Conservation (phyloP, 37 sponge, comb jelly and placozoan species). For the Amphimedon queenslandica region DNA sequence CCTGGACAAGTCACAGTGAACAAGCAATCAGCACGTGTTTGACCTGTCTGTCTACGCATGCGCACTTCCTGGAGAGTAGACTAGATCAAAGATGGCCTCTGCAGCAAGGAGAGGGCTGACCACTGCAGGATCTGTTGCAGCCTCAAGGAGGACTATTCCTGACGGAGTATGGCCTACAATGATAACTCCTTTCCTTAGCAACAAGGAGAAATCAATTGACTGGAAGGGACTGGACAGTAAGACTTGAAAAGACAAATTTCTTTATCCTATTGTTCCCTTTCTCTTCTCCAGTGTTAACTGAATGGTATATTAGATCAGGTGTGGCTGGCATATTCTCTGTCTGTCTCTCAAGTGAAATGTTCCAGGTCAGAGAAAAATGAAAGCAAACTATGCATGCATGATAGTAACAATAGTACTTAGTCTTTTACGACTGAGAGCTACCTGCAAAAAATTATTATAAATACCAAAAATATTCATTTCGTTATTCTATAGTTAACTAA, state of each 20-base stretch:
- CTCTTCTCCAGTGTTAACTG: conserved; percentile 56
- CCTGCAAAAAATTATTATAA: neutral
- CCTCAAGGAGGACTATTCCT: too few relatives aligned
- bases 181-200: conserved; percentile 84
- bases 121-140: too few relatives aligned
- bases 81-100: too few relatives aligned
- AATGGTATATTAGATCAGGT: conserved; percentile 83
- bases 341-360: conserved; percentile 92
- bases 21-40: too few relatives aligned
- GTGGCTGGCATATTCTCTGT: conserved; percentile 82
- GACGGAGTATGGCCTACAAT: conserved; percentile 83
- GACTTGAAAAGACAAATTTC: neutral
- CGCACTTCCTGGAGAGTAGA: too few relatives aligned
- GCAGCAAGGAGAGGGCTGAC: too few relatives aligned
- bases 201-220: conserved; percentile 68
- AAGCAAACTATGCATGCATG: neutral
- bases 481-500: conserved; percentile 58
- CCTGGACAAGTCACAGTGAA: too few relatives aligned
- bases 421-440: too few relatives aligned
- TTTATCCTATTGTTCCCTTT: neutral
- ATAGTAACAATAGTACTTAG: neutral
- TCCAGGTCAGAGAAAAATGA: conserved; percentile 36
- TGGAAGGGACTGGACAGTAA: conserved; percentile 75
- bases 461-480: too few relatives aligned
- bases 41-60: too few relatives aligned